Evolutionary conservation across 2,797 vertebrate genomes (phyloP), one percentile per base, ranked within the genome.

Genomic region (Notolabrus celidotus): DNA sequence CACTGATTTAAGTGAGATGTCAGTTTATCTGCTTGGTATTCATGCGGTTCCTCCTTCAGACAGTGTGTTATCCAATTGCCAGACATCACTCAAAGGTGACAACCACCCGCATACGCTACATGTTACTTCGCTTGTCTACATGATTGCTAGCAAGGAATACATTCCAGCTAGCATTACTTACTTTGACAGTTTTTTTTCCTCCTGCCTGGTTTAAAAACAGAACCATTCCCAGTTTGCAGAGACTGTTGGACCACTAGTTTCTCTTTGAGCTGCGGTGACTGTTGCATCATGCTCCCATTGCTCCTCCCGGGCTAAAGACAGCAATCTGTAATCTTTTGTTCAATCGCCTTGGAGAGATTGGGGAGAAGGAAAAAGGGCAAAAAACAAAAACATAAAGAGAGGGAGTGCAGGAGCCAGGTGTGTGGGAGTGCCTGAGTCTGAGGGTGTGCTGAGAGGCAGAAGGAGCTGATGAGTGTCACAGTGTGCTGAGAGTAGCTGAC

Each of bases 301-400:
- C 74, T 74, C 54, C 72, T 76, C 43, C 31, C 7, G 33, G 15
- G 49, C 76, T 79, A 83, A 89, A 88, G 67, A 83, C 73, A 66
- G 78, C 65, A 78, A 82, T 90, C 82, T 88, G 84, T 85, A 83
- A 82, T 86, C 71, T 79, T 82, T 86, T 80, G 75, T 89, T 84
- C 80, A 86, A 85, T 91, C 84, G 86, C 74, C 58, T 58, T 61
- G 77, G 77, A 89, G 72, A 74, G 66, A 82, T 62, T 51, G 67
- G 45, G 29, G 22, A 25, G 73, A 47, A 29, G 10, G 70, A 67
- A 71, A 60, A 53, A 19, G 22, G 59, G 60, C 53, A 68, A 51
- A 41, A 59, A 17, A 16, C 68, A 60, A 53, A 29, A 64, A 71
- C 70, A 68, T 49, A 81, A 77, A 82, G 58, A 2, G 0, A 59